These are phyloP conservation scores for Hyaena hyaena DNA, from an alignment of 2,113 vertebrate genomes.

Conservation along the genomic window DNA sequence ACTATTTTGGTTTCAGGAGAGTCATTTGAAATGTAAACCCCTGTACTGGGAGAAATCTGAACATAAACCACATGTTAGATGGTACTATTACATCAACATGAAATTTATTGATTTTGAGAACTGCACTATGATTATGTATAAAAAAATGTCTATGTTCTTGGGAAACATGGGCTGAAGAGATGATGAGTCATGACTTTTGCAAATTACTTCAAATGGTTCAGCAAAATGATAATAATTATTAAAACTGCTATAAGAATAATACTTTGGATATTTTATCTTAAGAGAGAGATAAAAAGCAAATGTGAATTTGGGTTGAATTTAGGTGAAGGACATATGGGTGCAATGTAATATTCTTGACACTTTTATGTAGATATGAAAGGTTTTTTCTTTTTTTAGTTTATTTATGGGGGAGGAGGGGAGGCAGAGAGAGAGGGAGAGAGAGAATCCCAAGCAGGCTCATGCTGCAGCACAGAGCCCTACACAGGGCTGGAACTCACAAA, in stretches of 20 bases:
- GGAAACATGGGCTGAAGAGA: neutral
- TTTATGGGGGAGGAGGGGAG: too few relatives aligned
- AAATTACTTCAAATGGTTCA: slow-evolving; percentile 45
- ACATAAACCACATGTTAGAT: neutral
- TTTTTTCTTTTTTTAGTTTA: too few relatives aligned
- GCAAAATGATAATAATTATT: neutral
- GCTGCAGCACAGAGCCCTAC: too few relatives aligned
- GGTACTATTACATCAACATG: neutral
- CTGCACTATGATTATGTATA: neutral
- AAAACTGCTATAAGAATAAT: neutral
- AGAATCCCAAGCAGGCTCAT: too few relatives aligned
- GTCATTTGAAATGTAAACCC: neutral
- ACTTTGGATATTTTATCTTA: neutral
- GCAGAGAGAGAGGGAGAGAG: too few relatives aligned
- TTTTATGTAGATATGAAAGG: neutral
- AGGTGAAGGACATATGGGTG: neutral
- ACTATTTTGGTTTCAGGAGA: neutral
- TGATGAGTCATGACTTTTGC: neutral
- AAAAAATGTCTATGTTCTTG: neutral
- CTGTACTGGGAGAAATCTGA: neutral
- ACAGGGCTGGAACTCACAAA: too few relatives aligned
- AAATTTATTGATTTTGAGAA: slow-evolving; percentile 33
- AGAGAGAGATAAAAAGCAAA: neutral
- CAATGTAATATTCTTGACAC: neutral
- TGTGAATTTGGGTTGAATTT: neutral